A percentile compares a stretch with the other conserved stretches of the same genome.
These are phyloP conservation scores for Ceramica pisi DNA, from an alignment of 2,888 invertebrate genomes.

Conservation along the genomic window DNA sequence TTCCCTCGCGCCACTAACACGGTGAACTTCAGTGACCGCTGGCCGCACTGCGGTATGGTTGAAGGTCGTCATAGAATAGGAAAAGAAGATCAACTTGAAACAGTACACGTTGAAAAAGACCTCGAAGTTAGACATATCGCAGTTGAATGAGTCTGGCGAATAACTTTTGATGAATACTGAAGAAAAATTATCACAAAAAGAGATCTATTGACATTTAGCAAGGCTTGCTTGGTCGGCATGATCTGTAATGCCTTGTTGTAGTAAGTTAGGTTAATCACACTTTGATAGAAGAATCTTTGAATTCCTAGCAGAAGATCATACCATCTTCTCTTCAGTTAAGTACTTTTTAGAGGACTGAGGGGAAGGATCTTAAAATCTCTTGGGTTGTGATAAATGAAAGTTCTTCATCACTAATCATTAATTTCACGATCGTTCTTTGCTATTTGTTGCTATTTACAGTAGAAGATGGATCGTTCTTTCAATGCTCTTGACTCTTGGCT, in stretches of 20 bases:
- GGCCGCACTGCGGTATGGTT: conserved; percentile 26
- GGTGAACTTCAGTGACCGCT: conserved; percentile 68
- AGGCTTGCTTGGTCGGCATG: not conserved
- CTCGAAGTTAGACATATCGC: not conserved
- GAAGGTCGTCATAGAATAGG: not conserved
- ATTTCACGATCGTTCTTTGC: not conserved
- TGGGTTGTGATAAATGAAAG: not conserved
- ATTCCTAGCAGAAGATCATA: not conserved
- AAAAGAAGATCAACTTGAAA: conserved; percentile 43
- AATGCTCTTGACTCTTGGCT: not conserved
- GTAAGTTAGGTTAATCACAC: not conserved
- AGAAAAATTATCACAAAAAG: not conserved
- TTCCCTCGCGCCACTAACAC: conserved; percentile 75
- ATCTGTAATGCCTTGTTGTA: not conserved
- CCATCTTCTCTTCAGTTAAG: not conserved
- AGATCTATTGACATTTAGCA: not conserved
- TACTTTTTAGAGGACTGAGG: not conserved
- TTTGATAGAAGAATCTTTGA: not conserved
- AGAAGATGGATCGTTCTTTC: no score
- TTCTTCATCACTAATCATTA: not conserved
- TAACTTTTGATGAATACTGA: no score
- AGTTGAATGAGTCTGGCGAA: not conserved
- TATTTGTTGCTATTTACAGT: no score
- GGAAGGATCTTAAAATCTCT: not conserved
- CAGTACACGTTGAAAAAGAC: not conserved